A percentile compares a stretch with the other conserved stretches of the same genome.
These are phyloP conservation scores for Zaprionus davidi DNA, from an alignment of 1,140 invertebrate genomes.

Conservation along the genomic window DNA sequence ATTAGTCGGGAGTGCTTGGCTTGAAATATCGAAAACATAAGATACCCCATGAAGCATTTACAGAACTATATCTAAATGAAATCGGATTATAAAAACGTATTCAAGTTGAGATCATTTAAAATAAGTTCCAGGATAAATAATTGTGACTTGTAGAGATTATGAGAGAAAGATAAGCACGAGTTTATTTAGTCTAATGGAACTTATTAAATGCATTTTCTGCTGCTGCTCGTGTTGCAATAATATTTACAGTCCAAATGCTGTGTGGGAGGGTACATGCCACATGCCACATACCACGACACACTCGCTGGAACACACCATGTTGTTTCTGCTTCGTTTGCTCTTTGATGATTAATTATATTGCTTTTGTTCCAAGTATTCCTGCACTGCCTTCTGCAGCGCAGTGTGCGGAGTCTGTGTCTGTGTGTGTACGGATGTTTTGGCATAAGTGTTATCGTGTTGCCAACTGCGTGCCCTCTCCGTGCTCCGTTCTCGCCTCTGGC, in stretches of 20 bases:
- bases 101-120: too few relatives aligned
- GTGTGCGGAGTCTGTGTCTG: constrained; percentile 18
- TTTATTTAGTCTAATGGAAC: background rate
- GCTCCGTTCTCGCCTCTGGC: constrained; percentile 5
- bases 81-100: too few relatives aligned
- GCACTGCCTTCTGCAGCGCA: constrained; percentile 52
- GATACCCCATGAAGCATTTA: background rate
- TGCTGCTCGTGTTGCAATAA: constrained; percentile 49
- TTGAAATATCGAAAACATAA: background rate
- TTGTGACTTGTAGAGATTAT: background rate
- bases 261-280: background rate
- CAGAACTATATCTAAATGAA: too few relatives aligned
- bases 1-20: background rate
- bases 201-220: constrained; percentile 28
- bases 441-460: constrained; percentile 19
- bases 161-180: background rate
- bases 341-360: constrained; percentile 78
- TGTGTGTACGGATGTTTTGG: constrained; percentile 17
- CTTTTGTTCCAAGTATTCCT: constrained; percentile 61
- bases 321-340: constrained; percentile 66
- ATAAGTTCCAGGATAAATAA: background rate
- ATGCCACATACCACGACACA: constrained; percentile 21
- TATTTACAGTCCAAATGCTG: constrained; percentile 45
- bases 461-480: constrained; percentile 24
- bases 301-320: constrained; percentile 43